Conservation (phyloP, 2,113 vertebrate genomes). For the Microcebus jonahi region DNA sequence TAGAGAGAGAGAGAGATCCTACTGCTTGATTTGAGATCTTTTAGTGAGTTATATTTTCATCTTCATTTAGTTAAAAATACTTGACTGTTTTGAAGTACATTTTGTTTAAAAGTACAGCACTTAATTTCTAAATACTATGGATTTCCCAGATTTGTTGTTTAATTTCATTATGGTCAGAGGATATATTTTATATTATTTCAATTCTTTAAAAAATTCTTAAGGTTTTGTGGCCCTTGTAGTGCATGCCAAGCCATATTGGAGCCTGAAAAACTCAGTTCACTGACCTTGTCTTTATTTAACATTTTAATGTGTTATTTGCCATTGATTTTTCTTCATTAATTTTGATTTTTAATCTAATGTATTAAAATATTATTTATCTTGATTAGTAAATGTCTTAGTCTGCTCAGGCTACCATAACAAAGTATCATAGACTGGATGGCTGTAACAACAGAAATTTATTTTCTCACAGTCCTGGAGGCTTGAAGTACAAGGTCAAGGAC, state of each 20-base stretch:
- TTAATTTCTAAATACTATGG: background rate
- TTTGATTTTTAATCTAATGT: background rate
- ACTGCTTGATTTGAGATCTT: background rate
- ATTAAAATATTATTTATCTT: background rate
- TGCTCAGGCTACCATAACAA: background rate
- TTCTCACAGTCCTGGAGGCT: background rate
- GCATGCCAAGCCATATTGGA: background rate
- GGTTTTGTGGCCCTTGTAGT: background rate
- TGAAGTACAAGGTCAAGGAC: background rate
- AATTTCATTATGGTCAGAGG: background rate
- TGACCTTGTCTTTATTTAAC: background rate
- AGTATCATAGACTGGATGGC: background rate
- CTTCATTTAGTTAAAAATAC: background rate
- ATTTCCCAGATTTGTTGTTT: background rate
- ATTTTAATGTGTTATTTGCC: background rate
- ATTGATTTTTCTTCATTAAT: background rate
- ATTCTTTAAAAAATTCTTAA: background rate
- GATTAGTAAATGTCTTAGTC: background rate
- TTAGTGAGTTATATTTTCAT: background rate
- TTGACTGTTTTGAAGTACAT: background rate
- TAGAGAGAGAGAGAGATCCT: background rate
- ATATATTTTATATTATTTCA: background rate
- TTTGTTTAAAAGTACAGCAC: background rate
- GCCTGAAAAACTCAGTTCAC: background rate
- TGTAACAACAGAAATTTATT: background rate